Evolutionary conservation across 30 jellyfish, hydroid and myxozoan species (phyloP).

Genomic region (Euphysa ruthae): DNA sequence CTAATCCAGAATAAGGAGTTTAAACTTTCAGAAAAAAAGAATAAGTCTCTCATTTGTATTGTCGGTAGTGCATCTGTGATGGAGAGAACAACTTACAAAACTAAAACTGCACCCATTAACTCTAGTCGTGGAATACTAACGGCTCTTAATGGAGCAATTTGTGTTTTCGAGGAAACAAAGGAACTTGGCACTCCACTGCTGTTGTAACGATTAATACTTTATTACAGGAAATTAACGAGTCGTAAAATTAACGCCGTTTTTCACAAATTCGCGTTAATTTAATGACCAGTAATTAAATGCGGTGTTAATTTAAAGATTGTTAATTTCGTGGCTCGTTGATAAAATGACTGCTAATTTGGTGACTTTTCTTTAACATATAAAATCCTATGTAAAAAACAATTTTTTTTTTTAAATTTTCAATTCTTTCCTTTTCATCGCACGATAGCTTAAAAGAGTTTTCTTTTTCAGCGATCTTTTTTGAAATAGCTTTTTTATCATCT

Average conservation of each 20-base stretch:
- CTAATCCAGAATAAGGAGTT: conserved; percentile 16
- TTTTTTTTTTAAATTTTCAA: too few species aligned
- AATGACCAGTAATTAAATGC: conserved; percentile 13
- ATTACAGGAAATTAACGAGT: too few species aligned
- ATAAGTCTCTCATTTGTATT: neutral
- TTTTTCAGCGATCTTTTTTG: too few species aligned
- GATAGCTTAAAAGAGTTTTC: too few species aligned
- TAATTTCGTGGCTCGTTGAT: neutral
- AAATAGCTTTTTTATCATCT: too few species aligned
- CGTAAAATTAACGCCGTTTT: too few species aligned
- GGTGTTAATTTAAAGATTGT: neutral
- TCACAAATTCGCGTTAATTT: conserved; percentile 6
- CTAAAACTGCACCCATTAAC: conserved; percentile 33
- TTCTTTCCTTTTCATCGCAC: too few species aligned
- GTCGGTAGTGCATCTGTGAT: conserved; percentile 5
- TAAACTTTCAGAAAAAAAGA: conserved; percentile 38
- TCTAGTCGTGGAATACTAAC: conserved; percentile 22
- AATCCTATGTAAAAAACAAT: too few species aligned
- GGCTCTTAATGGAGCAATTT: conserved; percentile 41
- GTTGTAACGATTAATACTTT: neutral
- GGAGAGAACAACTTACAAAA: neutral
- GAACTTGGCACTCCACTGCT: neutral
- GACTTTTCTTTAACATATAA: neutral
- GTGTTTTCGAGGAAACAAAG: conserved; percentile 18
- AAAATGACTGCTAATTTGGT: neutral